Evolutionary conservation across 2,113 vertebrate species (phyloP).

Genomic region (Cryptoleucopteryx plumbea): DNA sequence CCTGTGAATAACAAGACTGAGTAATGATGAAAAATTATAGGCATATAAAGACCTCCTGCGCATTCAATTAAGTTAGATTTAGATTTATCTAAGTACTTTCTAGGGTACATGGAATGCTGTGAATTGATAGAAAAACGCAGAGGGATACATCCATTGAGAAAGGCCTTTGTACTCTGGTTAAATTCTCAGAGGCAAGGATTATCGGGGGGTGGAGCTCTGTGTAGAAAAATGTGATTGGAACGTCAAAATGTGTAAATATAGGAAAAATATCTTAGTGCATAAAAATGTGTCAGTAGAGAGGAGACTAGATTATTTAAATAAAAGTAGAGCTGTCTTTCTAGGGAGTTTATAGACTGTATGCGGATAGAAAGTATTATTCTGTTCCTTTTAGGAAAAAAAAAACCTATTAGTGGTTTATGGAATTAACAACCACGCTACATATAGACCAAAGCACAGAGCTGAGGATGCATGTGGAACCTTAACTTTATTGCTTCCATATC

Average conservation of each 20-base stretch:
- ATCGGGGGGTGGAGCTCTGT: not conserved
- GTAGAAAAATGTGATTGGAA: not conserved
- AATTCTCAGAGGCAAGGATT: not conserved
- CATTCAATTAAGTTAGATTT: not conserved
- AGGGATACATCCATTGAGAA: not conserved
- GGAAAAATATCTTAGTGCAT: not conserved
- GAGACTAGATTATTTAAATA: not conserved
- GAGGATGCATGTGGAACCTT: not conserved
- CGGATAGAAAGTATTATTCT: not conserved
- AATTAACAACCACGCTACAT: not conserved
- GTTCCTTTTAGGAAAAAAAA: not conserved
- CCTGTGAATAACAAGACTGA: not conserved
- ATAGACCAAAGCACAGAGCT: not conserved
- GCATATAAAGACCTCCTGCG: not conserved
- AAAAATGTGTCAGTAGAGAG: not conserved
- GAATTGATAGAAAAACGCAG: not conserved
- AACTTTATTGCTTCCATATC: slow-evolving; percentile 55
- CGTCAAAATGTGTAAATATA: not conserved
- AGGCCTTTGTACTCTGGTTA: not conserved
- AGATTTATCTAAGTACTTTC: not conserved
- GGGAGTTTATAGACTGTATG: not conserved
- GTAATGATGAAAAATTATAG: not conserved
- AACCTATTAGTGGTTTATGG: not conserved
- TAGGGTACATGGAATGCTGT: not conserved
- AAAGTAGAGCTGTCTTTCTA: not conserved